phyloP scores from a whole-genome alignment of 1,140 invertebrate species.

The Andrena cerasifolii region DNA sequence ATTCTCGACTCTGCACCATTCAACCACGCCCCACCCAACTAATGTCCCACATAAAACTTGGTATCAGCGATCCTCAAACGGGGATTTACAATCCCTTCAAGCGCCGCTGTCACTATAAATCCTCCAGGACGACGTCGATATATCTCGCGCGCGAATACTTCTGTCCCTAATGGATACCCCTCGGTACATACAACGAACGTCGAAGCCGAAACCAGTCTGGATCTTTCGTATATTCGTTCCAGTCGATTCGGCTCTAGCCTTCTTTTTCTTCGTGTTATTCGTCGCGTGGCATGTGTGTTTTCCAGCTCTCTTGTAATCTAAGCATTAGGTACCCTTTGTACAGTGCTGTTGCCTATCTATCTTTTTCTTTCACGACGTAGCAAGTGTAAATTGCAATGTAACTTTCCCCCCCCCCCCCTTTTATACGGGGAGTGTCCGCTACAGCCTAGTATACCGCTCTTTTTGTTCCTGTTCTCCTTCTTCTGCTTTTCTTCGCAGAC shows the following conservation, averaged over 20 bases:
- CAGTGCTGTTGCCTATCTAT: too few relatives aligned
- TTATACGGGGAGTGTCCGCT: too few relatives aligned
- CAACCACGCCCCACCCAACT: slow-evolving; percentile 82
- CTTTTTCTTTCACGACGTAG: too few relatives aligned
- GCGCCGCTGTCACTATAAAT: slow-evolving; percentile 81
- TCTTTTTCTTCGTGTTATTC: slow-evolving; percentile 18
- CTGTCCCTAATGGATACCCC: slow-evolving; percentile 81
- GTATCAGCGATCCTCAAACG: slow-evolving; percentile 83
- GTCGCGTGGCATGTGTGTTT: not conserved
- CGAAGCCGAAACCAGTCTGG: slow-evolving; percentile 67
- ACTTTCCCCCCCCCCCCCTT: too few relatives aligned
- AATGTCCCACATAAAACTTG: slow-evolving; percentile 83
- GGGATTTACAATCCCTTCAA: slow-evolving; percentile 83
- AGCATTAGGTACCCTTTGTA: not conserved
- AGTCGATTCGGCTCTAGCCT: slow-evolving; percentile 50
- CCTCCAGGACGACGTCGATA: slow-evolving; percentile 78
- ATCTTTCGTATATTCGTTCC: slow-evolving; percentile 65
- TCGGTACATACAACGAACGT: slow-evolving; percentile 67
- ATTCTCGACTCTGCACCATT: slow-evolving; percentile 78
- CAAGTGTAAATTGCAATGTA: too few relatives aligned
- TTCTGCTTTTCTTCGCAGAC: not conserved
- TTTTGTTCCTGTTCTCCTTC: too few relatives aligned
- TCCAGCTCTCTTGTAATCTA: not conserved
- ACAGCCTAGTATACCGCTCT: too few relatives aligned
- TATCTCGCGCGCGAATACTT: slow-evolving; percentile 80